Conservation (phyloP, 2,113 vertebrate species). For the Chaetops frenatus region DNA sequence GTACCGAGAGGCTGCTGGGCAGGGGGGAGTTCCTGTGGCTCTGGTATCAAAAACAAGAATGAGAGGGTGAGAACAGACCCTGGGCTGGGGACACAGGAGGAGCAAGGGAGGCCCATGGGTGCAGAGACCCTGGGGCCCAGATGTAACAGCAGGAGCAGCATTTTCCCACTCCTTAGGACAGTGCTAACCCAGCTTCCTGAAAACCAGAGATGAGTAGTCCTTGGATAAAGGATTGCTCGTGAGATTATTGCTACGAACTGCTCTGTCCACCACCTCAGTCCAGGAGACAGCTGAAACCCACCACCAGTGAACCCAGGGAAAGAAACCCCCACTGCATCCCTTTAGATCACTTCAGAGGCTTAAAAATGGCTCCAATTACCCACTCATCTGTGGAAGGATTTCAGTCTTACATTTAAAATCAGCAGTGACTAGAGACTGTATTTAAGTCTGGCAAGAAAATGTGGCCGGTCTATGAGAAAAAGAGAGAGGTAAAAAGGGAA, state of each 20-base stretch:
- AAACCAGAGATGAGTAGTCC: background rate
- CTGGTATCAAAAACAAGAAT: background rate
- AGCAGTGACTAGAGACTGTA: background rate
- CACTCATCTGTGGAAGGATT: background rate
- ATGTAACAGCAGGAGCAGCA: background rate
- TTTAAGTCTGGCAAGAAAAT: slow-evolving; percentile 1
- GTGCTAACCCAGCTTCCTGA: background rate
- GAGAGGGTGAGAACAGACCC: background rate
- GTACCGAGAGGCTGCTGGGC: background rate
- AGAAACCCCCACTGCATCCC: background rate
- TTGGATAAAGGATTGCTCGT: background rate
- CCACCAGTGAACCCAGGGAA: background rate
- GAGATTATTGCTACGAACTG: slow-evolving; percentile 38
- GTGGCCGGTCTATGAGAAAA: background rate
- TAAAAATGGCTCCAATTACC: slow-evolving; percentile 44
- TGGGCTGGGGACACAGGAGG: background rate
- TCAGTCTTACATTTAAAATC: background rate
- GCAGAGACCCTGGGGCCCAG: background rate
- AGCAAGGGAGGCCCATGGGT: background rate
- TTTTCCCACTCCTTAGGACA: background rate
- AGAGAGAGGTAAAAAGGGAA: slow-evolving; percentile 36
- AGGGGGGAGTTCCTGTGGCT: background rate
- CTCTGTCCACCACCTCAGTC: background rate
- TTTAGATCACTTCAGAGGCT: slow-evolving; percentile 24
- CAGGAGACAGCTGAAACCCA: background rate